A percentile compares a stretch with the other conserved stretches of the same genome.
Evolutionary conservation across 2,113 vertebrate genomes (phyloP).

Genomic region (Pelvicachromis taeniatus): DNA sequence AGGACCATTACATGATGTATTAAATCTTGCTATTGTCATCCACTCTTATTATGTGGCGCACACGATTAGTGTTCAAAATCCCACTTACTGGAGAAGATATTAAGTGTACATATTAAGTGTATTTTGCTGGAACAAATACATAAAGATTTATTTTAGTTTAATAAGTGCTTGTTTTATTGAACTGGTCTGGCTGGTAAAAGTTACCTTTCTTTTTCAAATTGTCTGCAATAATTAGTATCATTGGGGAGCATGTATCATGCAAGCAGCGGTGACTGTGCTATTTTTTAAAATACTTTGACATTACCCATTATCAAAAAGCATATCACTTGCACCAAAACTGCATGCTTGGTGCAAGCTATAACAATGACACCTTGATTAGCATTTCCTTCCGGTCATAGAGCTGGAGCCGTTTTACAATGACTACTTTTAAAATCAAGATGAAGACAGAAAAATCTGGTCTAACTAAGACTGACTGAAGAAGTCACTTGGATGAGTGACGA

Average conservation of each 20-base stretch:
- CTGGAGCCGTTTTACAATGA: background rate
- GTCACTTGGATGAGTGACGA: too few relatives aligned
- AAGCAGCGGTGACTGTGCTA: background rate
- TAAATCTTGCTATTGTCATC: background rate
- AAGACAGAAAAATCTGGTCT: background rate
- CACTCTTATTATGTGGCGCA: background rate
- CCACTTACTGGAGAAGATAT: background rate
- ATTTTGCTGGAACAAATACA: background rate
- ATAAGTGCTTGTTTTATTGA: background rate
- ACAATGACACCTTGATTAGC: conserved; percentile 11
- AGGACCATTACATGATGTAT: background rate
- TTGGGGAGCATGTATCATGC: conserved; percentile 1
- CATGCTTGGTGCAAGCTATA: background rate
- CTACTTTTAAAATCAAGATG: background rate
- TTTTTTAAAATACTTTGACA: background rate
- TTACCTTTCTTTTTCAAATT: background rate
- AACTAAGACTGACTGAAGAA: too few relatives aligned
- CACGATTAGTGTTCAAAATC: background rate
- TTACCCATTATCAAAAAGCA: background rate
- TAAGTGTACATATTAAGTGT: background rate
- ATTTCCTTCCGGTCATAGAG: background rate
- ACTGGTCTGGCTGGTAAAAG: background rate
- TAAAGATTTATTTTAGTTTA: background rate
- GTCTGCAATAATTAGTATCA: conserved; percentile 8
- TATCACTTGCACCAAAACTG: background rate